These are phyloP conservation scores for Nothobranchius kuhntae DNA, from an alignment of 2,113 vertebrate genomes.

Conservation along the genomic window DNA sequence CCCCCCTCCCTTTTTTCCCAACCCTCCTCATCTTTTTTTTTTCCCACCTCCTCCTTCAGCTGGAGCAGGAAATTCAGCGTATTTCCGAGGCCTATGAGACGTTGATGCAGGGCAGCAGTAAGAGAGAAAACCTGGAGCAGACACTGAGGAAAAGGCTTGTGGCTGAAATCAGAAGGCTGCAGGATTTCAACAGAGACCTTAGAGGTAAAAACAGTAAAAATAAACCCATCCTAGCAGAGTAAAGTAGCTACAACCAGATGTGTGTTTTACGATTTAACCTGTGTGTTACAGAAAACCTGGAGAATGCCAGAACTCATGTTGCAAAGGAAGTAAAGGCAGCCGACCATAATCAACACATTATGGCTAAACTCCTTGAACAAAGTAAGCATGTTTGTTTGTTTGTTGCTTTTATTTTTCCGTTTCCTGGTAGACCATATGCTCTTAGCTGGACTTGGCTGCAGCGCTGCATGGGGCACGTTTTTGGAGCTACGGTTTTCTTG, in stretches of 20 bases:
- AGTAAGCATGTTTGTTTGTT: slow-evolving; percentile 80
- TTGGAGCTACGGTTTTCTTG: slow-evolving; percentile 46
- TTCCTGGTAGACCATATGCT: neutral
- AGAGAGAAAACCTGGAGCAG: slow-evolving; percentile 93
- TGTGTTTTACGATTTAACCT: neutral
- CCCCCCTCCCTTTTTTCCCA: slow-evolving; percentile 10
- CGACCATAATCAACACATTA: slow-evolving; percentile 89
- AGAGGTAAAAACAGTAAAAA: slow-evolving; percentile 78
- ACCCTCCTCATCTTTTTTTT: neutral
- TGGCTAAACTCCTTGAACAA: slow-evolving; percentile 94
- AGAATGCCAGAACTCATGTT: slow-evolving; percentile 90
- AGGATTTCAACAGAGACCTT: slow-evolving; percentile 97
- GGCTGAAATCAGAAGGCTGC: slow-evolving; percentile 89
- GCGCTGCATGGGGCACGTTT: slow-evolving; percentile 37
- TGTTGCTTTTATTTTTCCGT: slow-evolving; percentile 1
- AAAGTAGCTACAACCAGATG: too few species aligned
- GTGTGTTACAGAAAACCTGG: slow-evolving; percentile 86
- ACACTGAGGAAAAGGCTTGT: slow-evolving; percentile 93
- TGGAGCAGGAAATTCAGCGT: slow-evolving; percentile 95
- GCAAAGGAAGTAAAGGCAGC: slow-evolving; percentile 87
- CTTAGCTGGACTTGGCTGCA: neutral
- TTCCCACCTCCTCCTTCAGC: slow-evolving; percentile 70
- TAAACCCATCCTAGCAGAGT: neutral
- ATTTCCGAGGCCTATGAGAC: slow-evolving; percentile 96
- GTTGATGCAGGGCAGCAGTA: slow-evolving; percentile 90